Evolutionary conservation across 2,113 vertebrate genomes (phyloP).

Genomic region (Electrona antarctica): DNA sequence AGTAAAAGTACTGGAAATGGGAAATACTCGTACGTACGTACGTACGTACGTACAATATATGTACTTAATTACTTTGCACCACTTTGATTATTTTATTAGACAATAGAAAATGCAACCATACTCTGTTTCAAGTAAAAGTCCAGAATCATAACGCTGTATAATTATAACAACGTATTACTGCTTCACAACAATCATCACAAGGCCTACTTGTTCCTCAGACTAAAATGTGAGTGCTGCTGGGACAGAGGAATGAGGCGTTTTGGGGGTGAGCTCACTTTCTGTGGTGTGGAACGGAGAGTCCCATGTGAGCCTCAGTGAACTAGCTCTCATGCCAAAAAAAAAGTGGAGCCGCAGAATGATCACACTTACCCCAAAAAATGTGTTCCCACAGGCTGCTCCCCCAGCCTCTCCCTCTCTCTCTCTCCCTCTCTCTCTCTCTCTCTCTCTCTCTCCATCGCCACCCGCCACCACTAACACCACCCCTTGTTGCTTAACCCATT

Average conservation of each 20-base stretch:
- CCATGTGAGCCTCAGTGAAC: conserved; percentile 28
- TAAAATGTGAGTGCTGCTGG: conserved; percentile 18
- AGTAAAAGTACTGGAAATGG: too few relatives aligned
- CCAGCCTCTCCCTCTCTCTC: conserved; percentile 15
- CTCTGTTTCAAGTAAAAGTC: too few relatives aligned
- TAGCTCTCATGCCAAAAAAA: conserved; percentile 55
- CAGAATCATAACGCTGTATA: too few relatives aligned
- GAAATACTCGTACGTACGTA: too few relatives aligned
- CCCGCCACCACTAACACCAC: too few relatives aligned
- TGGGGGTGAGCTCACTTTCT: conserved; percentile 62
- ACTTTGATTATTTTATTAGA: too few relatives aligned
- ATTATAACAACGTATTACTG: too few relatives aligned
- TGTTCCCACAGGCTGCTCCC: conserved; percentile 36
- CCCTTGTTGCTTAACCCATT: too few relatives aligned
- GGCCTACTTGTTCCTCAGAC: conserved; percentile 24
- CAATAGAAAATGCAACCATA: too few relatives aligned
- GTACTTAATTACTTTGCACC: too few relatives aligned
- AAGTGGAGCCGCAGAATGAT: conserved; percentile 61
- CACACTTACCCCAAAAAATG: conserved; percentile 37
- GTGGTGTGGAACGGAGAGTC: conserved; percentile 43
- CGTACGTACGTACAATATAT: too few relatives aligned
- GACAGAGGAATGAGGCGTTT: conserved; percentile 31
- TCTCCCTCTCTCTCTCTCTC: conserved; percentile 2
- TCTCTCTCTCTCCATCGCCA: too few relatives aligned
- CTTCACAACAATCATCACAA: not conserved